Base-by-base conservation (phyloP, 2,113 vertebrate genomes). In the Anoplopoma fimbria region DNA sequence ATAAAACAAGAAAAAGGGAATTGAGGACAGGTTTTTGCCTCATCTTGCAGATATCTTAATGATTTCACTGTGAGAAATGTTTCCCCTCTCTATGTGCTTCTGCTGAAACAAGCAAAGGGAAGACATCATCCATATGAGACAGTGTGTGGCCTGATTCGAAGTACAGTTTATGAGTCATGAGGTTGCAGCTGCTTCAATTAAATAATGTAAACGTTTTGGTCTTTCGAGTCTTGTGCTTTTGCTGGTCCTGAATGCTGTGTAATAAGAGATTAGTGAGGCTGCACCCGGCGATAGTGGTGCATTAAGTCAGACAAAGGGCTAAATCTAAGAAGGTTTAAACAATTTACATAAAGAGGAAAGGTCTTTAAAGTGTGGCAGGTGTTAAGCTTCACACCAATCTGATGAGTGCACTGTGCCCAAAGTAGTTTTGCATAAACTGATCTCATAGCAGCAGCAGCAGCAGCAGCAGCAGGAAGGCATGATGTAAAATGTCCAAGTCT, bases 351-450 rank as follows among this genome's bases (percentile, higher is more conserved):
- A 77, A 91, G 79, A 85, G 77, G 65, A 82, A 87, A 86, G 34
- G 70, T 55, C 75, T 71, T 76, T 78, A 93, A 84, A 87, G 65
- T 55, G 57, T 79, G 60, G 55, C 78, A 62, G 53, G 49, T 33
- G 27, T 82, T n/a, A n/a, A n/a, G 75, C 87, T 86, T 84, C 81
- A 83, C 57, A 83, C 67, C 82, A 89, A 94, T 93, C 92, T 90
- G 89, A 93, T 91, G 90, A 91, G 82, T 75, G 40, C 79, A 29
- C 82, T 68, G 45, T 60, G 71, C 58, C 57, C 36, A 64, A 84
- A 87, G 69, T 79, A 68, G 76, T 71, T 84, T 67, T 4, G 23
- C 51, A 75, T 64, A 69, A 85, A 61, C 42, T 40, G 31, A 34
- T 64, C 36, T 57, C 25, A 31, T 1, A 49, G 69, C 69, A 53